These are phyloP conservation scores for Bradypus variegatus DNA, from an alignment of 2,797 vertebrate genomes.

Conservation along the genomic window DNA sequence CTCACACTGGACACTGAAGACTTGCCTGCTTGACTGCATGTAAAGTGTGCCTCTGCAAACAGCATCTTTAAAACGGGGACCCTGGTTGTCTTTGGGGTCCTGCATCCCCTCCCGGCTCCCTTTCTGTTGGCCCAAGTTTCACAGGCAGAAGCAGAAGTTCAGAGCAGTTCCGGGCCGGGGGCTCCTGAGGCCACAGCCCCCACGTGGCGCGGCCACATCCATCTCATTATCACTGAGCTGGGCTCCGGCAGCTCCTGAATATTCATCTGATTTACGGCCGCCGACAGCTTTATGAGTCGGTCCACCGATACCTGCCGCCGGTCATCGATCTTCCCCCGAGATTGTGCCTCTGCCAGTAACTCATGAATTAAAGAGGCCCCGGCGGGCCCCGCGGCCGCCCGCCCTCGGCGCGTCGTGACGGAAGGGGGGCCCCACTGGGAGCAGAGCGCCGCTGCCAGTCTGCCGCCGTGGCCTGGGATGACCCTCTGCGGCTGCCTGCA, in stretches of 20 bases:
- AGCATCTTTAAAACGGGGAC: not conserved
- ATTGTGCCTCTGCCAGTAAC: conserved; percentile 49
- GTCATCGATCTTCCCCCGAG: conserved; percentile 61
- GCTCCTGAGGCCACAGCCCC: conserved; percentile 46
- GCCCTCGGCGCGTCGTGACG: not conserved
- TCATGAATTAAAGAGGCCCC: conserved; percentile 54
- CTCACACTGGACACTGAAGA: not conserved
- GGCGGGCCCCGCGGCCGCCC: conserved; percentile 13
- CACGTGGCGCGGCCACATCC: not conserved
- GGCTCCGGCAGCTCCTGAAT: conserved; percentile 54
- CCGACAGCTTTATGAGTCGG: conserved; percentile 60
- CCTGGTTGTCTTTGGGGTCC: not conserved
- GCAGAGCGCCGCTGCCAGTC: not conserved
- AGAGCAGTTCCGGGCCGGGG: not conserved
- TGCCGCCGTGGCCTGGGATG: conserved; percentile 46
- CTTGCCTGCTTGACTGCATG: fast-evolving
- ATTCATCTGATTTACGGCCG: conserved; percentile 62
- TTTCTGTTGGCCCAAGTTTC: not conserved
- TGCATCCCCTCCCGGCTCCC: fast-evolving
- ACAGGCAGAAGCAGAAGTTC: not conserved
- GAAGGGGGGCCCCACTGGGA: conserved; percentile 38
- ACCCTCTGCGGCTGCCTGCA: conserved; percentile 16
- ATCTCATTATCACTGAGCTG: not conserved
- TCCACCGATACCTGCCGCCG: conserved; percentile 61
- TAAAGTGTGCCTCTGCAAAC: fast-evolving